These are phyloP conservation scores for Idaea biselata DNA, from an alignment of 2,888 invertebrate species.

Conservation along the genomic window DNA sequence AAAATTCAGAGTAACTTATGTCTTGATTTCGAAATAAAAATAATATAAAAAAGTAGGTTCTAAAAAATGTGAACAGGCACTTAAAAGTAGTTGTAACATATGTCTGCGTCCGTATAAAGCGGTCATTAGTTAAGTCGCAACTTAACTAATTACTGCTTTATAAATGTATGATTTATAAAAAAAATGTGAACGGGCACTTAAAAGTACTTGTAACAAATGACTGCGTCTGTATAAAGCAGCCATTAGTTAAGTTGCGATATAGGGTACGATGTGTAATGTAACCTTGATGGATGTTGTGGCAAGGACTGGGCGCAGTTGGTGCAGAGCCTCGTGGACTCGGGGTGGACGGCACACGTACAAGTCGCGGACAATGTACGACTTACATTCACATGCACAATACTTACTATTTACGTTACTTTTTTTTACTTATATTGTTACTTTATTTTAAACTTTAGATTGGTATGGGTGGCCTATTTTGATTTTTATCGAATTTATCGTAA, in stretches of 20 bases:
- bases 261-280: constrained; percentile 49
- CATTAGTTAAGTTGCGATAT: constrained; percentile 20
- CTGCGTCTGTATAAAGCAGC: constrained; percentile 11
- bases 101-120: constrained; percentile 13
- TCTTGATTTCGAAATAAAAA: too few species aligned
- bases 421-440: not conserved
- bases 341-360: constrained; percentile 90
- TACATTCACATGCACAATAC: not conserved
- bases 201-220: constrained; percentile 12
- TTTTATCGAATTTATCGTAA: not conserved
- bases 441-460: not conserved
- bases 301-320: constrained; percentile 93
- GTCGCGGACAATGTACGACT: constrained; percentile 82
- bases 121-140: constrained; percentile 17
- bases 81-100: constrained; percentile 11
- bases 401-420: not conserved
- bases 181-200: not conserved
- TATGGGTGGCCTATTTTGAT: not conserved
- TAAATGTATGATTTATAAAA: too few species aligned
- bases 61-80: too few species aligned
- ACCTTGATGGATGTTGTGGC: constrained; percentile 73
- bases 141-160: too few species aligned
- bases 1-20: too few species aligned
- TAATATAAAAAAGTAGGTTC: too few species aligned
- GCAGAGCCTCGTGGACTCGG: constrained; percentile 91